Percentiles rank a stretch among this genome's conserved stretches.
phyloP scores from a whole-genome alignment of 2,797 vertebrate genomes.

The Thamnophis elegans region DNA sequence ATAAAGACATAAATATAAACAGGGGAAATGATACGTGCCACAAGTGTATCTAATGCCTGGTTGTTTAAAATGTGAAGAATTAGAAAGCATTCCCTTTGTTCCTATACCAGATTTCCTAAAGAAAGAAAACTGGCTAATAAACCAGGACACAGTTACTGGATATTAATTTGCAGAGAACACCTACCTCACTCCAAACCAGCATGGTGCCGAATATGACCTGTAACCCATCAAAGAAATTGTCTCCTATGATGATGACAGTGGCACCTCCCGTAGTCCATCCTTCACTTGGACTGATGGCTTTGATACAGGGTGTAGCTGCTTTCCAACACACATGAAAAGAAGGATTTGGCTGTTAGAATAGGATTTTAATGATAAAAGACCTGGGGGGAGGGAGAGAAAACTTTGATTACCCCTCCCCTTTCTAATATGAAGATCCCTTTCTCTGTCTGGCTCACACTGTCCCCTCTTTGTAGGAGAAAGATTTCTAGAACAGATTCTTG shows the following conservation, averaged over 20 bases:
- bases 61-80: slow-evolving; percentile 42
- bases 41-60: slow-evolving; percentile 49
- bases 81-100: slow-evolving; percentile 40
- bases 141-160: slow-evolving; percentile 72
- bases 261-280: slow-evolving; percentile 98
- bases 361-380: slow-evolving; percentile 76
- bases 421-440: slow-evolving; percentile 62
- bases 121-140: slow-evolving; percentile 55
- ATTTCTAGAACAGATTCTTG: slow-evolving; percentile 34
- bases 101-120: slow-evolving; percentile 49
- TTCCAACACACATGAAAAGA: slow-evolving; percentile 80
- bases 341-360: slow-evolving; percentile 77
- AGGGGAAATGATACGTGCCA: slow-evolving; percentile 23
- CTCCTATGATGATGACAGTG: slow-evolving; percentile 98
- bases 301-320: slow-evolving; percentile 97
- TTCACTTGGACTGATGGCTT: slow-evolving; percentile 99
- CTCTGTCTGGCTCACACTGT: slow-evolving; percentile 36
- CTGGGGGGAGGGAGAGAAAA: slow-evolving; percentile 66
- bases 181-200: slow-evolving; percentile 99
- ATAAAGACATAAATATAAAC: slow-evolving; percentile 18
- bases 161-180: slow-evolving; percentile 77
- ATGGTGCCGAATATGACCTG: slow-evolving; percentile 99
- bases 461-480: slow-evolving; percentile 19
- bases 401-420: slow-evolving; percentile 62
- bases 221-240: slow-evolving; percentile 99